A percentile compares a stretch with the other conserved stretches of the same genome.
Evolutionary conservation across 2,113 vertebrate species (phyloP).

Genomic region (Apeltes quadracus): DNA sequence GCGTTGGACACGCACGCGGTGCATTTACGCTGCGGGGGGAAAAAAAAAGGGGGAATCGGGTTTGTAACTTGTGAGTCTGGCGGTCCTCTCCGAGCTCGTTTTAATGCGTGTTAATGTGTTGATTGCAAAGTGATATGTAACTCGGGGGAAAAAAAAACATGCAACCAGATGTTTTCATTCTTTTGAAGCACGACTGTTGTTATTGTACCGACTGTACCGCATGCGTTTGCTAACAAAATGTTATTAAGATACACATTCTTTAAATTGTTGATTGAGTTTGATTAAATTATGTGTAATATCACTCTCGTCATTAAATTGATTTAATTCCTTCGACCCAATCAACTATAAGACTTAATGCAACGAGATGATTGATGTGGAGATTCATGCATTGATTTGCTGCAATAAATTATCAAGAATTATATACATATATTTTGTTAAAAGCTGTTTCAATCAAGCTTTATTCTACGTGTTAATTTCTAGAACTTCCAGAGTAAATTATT

Average conservation of each 20-base stretch:
- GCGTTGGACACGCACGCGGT: conserved; percentile 37
- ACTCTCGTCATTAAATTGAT: conserved; percentile 37
- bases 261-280: conserved; percentile 8
- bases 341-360: conserved; percentile 13
- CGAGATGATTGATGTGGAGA: conserved; percentile 25
- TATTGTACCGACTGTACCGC: background rate
- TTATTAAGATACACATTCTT: background rate
- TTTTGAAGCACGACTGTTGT: background rate
- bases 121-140: background rate
- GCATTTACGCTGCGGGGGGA: conserved; percentile 20
- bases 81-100: conserved; percentile 11
- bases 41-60: conserved; percentile 10
- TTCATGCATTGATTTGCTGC: conserved; percentile 28
- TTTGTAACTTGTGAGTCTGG: conserved; percentile 18
- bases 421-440: background rate
- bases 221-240: background rate
- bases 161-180: conserved; percentile 15
- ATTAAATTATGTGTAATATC: conserved; percentile 34
- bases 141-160: background rate
- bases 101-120: conserved; percentile 7
- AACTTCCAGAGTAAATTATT: background rate
- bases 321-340: conserved; percentile 38
- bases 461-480: background rate
- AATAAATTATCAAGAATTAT: conserved; percentile 45
- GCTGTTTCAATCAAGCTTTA: background rate